Evolutionary conservation across 1,140 invertebrate species (phyloP), one percentile per base, ranked within the genome.

Genomic region (Achroia grisella): DNA sequence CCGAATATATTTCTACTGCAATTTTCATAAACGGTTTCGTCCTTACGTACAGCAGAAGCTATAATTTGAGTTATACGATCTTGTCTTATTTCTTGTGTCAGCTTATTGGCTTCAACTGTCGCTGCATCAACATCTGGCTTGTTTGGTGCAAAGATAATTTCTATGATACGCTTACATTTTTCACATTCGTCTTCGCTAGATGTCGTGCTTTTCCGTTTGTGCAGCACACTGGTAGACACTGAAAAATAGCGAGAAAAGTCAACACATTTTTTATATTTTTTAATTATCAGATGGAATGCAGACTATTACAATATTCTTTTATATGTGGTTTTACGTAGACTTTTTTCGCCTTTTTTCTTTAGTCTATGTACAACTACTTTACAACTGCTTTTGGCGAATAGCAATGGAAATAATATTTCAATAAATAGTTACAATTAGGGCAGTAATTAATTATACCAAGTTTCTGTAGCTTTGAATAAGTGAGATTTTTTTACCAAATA

Each of bases 201-300:
- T 4, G 42, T 42, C 5, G 58, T 56, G 6, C 48, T 52, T 17
- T 57, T 65, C 10, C 40, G 39, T 47, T 28, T 52, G 17, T 36
- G 55, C 27, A 46, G 33, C 23, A 44, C 28, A 33, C 30, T 15
- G 14, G 48, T 36, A 10, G 56, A 58, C 33, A 53, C 62, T 65
- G 49, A 53, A 65, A 66, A 57, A 54, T 55, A 53, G 52, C 62
- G 58, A 52, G 29, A 49, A 60, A 61, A 52, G 39, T 37, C 34
- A 47, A 45, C 27, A 48, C 27, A 27, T 31, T 27, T 31, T n/a
- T 12, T 39, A 41, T 35, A 27, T 31, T 33, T 31, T 11, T 12
- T 39, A 41, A 29, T 15, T 14, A 35, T 37, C 8, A 14, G 11
- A 27, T 11, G 23, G 30, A 37, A 31, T 2, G 36, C 23, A 11